Evolutionary conservation across 1,140 invertebrate species (phyloP).

Genomic region (Drosophila funebris): DNA sequence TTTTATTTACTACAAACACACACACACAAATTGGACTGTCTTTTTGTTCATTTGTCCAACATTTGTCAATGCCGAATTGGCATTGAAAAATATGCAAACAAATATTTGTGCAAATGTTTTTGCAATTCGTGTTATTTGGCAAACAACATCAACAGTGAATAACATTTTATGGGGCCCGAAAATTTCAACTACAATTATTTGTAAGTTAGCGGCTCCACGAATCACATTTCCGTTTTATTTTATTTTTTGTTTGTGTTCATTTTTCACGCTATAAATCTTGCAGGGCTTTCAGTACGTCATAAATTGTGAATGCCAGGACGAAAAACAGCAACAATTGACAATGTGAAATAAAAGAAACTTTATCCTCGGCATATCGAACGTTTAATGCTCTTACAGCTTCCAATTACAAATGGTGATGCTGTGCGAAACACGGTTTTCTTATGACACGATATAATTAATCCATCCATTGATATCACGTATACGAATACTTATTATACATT

Average conservation of each 20-base stretch:
- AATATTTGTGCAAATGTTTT: constrained; percentile 42
- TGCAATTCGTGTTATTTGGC: constrained; percentile 35
- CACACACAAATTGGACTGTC: constrained; percentile 20
- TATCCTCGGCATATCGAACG: neutral
- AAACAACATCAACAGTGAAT: constrained; percentile 43
- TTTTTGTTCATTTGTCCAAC: constrained; percentile 15
- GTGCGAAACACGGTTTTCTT: neutral
- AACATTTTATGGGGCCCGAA: constrained; percentile 15
- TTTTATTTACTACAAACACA: constrained; percentile 18
- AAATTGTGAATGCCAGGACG: constrained; percentile 61
- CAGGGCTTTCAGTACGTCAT: constrained; percentile 68
- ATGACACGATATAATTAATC: neutral
- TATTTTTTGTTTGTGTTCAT: constrained; percentile 33
- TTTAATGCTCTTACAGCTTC: neutral
- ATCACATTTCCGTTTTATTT: neutral
- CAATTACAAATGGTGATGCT: neutral
- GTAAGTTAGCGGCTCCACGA: constrained; percentile 52
- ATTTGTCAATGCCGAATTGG: constrained; percentile 51
- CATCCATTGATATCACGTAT: neutral
- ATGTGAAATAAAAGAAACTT: neutral
- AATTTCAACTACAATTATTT: constrained; percentile 65
- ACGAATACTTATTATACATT: too few species aligned
- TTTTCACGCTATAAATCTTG: constrained; percentile 60
- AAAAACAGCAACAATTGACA: constrained; percentile 6
- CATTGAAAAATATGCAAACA: constrained; percentile 44